phyloP scores from a whole-genome alignment of 2,113 vertebrate genomes.

The Edolisoma coerulescens region DNA sequence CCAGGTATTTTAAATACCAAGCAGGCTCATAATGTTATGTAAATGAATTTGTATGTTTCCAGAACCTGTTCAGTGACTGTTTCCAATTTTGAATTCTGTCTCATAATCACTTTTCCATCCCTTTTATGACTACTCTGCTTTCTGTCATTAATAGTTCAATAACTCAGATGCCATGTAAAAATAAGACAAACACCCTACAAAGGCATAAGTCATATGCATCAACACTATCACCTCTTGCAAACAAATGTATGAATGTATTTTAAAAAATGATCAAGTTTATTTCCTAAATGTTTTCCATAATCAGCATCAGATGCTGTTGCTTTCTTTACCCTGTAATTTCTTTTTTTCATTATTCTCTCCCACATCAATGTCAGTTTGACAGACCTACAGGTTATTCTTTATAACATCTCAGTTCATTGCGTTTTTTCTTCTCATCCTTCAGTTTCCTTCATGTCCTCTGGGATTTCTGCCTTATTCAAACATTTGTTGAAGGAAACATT shows the following conservation, averaged over 20 bases:
- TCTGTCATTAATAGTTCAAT: neutral
- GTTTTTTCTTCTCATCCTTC: neutral
- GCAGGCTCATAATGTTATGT: neutral
- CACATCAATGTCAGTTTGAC: neutral
- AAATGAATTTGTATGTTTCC: neutral
- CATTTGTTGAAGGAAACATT: neutral
- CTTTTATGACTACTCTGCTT: neutral
- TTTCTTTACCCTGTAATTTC: neutral
- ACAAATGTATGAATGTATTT: neutral
- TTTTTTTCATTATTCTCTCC: neutral
- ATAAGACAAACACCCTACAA: neutral
- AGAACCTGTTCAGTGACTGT: neutral
- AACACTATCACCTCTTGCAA: neutral
- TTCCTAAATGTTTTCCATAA: neutral
- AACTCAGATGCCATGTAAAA: neutral
- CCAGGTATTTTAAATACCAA: neutral
- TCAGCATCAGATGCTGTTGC: neutral
- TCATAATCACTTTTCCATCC: neutral
- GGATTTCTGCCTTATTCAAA: neutral
- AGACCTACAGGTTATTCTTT: neutral
- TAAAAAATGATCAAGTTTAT: neutral
- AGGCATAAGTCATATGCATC: neutral
- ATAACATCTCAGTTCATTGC: neutral
- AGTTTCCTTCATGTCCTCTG: neutral
- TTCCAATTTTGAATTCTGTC: neutral